Conservation (phyloP, 2,888 invertebrate genomes). For the Mythimna albipuncta region DNA sequence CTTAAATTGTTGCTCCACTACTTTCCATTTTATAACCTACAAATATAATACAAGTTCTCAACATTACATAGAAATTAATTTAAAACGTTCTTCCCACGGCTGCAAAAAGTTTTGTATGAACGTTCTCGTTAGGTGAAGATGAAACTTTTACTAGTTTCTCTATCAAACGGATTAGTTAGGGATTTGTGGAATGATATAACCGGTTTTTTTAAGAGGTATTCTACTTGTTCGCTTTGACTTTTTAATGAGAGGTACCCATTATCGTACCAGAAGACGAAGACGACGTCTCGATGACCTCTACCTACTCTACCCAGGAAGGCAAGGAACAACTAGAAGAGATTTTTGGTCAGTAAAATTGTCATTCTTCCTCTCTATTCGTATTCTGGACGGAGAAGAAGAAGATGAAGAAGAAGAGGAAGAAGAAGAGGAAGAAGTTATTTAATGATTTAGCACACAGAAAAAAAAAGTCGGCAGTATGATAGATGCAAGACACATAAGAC, state of each 20-base stretch:
- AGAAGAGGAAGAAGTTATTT: too few relatives aligned
- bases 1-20: conserved; percentile 60
- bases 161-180: conserved; percentile 43
- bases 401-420: too few relatives aligned
- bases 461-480: too few relatives aligned
- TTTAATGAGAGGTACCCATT: not conserved
- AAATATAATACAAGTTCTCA: conserved; percentile 74
- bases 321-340: too few relatives aligned
- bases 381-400: too few relatives aligned
- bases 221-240: not conserved
- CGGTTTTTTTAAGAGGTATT: conserved; percentile 12
- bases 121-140: conserved; percentile 46
- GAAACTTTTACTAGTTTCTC: conserved; percentile 63
- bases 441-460: too few relatives aligned
- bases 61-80: conserved; percentile 69
- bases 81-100: conserved; percentile 60
- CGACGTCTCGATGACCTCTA: too few relatives aligned
- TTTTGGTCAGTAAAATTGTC: too few relatives aligned
- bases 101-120: conserved; percentile 58
- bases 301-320: too few relatives aligned
- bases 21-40: conserved; percentile 79
- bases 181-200: conserved; percentile 42
- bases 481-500: too few relatives aligned
- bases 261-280: not conserved
- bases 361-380: too few relatives aligned